These are phyloP conservation scores for Phlogophora meticulosa DNA, from an alignment of 2,888 invertebrate genomes.

Conservation along the genomic window DNA sequence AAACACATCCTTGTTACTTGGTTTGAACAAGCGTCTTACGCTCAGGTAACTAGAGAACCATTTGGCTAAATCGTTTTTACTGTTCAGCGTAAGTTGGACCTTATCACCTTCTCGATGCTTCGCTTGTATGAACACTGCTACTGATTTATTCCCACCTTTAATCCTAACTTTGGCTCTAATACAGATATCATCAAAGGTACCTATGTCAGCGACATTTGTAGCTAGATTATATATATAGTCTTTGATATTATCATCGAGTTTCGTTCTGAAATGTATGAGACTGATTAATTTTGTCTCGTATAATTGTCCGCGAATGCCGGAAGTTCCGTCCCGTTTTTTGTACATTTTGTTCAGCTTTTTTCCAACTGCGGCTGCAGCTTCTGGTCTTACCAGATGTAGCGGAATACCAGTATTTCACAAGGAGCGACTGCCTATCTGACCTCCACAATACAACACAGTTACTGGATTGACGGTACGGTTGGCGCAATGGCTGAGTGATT, in stretches of 20 bases:
- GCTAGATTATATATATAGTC: slow-evolving; percentile 56
- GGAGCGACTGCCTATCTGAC: too few species aligned
- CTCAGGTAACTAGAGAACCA: slow-evolving; percentile 50
- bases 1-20: slow-evolving; percentile 24
- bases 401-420: too few species aligned
- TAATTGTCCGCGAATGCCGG: slow-evolving; percentile 56
- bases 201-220: slow-evolving; percentile 58
- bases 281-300: slow-evolving; percentile 61
- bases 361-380: too few species aligned
- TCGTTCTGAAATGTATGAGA: slow-evolving; percentile 51
- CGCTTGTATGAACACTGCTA: slow-evolving; percentile 54
- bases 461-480: too few species aligned
- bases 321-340: slow-evolving; percentile 35
- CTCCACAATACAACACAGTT: too few species aligned
- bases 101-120: slow-evolving; percentile 54
- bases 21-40: slow-evolving; percentile 39
- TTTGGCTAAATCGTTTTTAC: slow-evolving; percentile 35
- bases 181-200: slow-evolving; percentile 60
- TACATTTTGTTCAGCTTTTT: slow-evolving; percentile 1
- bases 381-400: too few species aligned
- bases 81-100: slow-evolving; percentile 27
- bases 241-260: slow-evolving; percentile 36
- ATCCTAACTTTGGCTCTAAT: slow-evolving; percentile 44
- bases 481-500: too few species aligned
- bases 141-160: slow-evolving; percentile 16